Conservation (phyloP, 53 echinoderm and acorn worm species). For the Hippasteria phrygiana region DNA sequence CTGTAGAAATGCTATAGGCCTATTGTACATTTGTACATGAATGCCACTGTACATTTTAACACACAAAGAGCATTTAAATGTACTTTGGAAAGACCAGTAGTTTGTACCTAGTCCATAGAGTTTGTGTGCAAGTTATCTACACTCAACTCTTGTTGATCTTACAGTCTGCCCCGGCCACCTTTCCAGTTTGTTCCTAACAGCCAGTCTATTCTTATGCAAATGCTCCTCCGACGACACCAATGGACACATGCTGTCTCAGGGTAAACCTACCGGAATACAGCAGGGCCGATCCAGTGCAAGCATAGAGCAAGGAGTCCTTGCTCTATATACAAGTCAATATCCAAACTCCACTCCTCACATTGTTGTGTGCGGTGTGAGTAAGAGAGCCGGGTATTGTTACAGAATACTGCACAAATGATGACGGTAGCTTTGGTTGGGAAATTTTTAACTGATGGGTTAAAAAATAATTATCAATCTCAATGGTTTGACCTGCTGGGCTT, state of each 20-base stretch:
- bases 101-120: background rate
- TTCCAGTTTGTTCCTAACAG: constrained; percentile 37
- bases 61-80: background rate
- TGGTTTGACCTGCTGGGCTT: background rate
- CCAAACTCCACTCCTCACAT: constrained; percentile 15
- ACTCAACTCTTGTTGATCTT: constrained; percentile 44
- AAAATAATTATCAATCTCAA: background rate
- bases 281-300: no score
- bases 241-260: constrained; percentile 4
- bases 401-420: constrained; percentile 18
- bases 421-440: background rate
- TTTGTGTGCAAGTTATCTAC: constrained; percentile 35
- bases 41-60: background rate
- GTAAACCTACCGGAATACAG: constrained; percentile 42
- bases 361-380: constrained; percentile 17
- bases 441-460: background rate
- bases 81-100: background rate
- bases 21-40: background rate
- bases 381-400: constrained; percentile 23
- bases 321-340: constrained; percentile 41
- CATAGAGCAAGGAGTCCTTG: no score
- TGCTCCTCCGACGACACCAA: constrained; percentile 8
- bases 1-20: no score
- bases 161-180: constrained; percentile 49
- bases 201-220: constrained; percentile 34